A percentile compares a stretch with the other conserved stretches of the same genome.
Conservation (phyloP, 2,888 invertebrate species). For the Polyommatus icarus region DNA sequence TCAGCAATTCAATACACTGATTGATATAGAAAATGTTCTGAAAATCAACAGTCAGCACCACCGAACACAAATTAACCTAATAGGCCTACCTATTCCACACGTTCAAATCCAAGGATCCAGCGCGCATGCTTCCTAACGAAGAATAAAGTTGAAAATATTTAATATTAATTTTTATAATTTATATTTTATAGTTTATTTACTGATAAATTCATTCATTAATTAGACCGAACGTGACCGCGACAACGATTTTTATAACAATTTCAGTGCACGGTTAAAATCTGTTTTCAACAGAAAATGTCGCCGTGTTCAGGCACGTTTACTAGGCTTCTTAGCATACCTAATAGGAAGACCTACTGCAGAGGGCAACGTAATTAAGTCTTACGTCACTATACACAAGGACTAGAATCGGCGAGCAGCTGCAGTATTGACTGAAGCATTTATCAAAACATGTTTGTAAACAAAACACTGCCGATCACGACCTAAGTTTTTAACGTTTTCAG, state of each 20-base stretch:
- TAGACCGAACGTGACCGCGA: background rate
- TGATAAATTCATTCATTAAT: background rate
- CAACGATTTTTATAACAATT: background rate
- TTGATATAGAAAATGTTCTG: too few species aligned
- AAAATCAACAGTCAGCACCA: too few species aligned
- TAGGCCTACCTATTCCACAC: too few species aligned
- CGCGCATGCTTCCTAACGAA: background rate
- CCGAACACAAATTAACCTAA: too few species aligned
- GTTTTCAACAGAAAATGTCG: background rate
- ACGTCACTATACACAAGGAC: constrained; percentile 10
- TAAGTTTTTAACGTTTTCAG: background rate
- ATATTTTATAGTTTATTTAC: background rate
- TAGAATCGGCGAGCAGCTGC: constrained; percentile 13
- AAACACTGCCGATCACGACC: constrained; percentile 8
- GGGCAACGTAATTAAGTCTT: constrained; percentile 14
- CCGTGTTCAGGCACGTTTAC: constrained; percentile 8
- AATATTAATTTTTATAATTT: too few species aligned
- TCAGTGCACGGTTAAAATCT: background rate
- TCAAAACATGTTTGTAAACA: constrained; percentile 29
- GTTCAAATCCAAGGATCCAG: background rate
- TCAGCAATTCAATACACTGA: background rate
- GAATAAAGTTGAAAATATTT: background rate
- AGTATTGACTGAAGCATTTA: constrained; percentile 16
- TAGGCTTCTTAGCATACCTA: constrained; percentile 26
- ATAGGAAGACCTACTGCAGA: constrained; percentile 24